Evolutionary conservation across 2,797 vertebrate genomes (phyloP), one percentile per base, ranked within the genome.

Genomic region (Spinibarbus caldwelli): DNA sequence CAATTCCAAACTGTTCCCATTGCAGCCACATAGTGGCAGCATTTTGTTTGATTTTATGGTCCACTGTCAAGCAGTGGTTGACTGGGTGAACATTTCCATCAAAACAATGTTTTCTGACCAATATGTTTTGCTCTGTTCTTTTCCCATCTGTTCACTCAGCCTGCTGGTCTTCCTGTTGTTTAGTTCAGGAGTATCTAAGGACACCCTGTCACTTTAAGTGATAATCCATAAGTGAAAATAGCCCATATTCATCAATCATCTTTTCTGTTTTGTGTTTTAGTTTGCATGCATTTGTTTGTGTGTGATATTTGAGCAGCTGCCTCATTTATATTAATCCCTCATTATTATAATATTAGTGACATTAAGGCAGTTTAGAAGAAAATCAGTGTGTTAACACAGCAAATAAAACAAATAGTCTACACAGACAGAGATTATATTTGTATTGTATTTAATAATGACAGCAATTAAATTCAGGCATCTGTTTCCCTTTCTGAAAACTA

Each of bases 1-100:
- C 31, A 71, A 14, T 79, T 64, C 6, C n/a, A 6, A 15, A 57
- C 36, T 26, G 21, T 83, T 83, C 68, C 67, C 12, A n/a, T 29
- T 67, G 21, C n/a, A 31, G 36, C 80, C 87, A 84, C 84, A 71
- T 43, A 57, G 84, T 79, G 84, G 84, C 87, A 88, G 85, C 34
- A 67, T 80, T 88, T 71, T 6, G 14, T 67, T 64, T 57, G 19
- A 5, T n/a, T 73, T 15, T 47, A 3, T 36, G n/a, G 62, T 84
- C 14, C 41, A n/a, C 14, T 34, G n/a, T 45, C 47, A 59, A 9
- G 64, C 26, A 2, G 12, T 54, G 68, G 19, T n/a, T 26, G 15
- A 45, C 26, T 23, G 19, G 36, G 11, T 71, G 43, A 83, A 66
- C 59, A 36, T 67, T 70, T 38, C 23, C 14, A 76, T 76, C 21